phyloP scores from a whole-genome alignment of 2,113 vertebrate genomes.

The Elaphurus davidianus region DNA sequence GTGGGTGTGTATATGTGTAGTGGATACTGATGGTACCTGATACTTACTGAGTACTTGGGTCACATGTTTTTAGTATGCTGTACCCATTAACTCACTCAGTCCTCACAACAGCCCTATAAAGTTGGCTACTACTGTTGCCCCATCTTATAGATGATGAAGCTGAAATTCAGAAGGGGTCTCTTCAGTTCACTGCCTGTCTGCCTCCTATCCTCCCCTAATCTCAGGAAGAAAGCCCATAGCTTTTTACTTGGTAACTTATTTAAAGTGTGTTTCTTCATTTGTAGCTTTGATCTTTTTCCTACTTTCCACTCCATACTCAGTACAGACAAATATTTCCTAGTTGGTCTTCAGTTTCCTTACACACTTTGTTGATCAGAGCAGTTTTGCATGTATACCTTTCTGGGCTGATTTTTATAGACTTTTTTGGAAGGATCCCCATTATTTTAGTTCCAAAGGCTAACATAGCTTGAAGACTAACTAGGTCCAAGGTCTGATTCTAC shows the following conservation, averaged over 20 bases:
- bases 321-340: not conserved
- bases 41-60: not conserved
- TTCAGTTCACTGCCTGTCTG: not conserved
- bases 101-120: not conserved
- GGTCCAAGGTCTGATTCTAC: not conserved
- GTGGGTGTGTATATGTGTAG: not conserved
- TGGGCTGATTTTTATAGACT: not conserved
- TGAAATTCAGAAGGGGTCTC: not conserved
- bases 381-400: constrained; percentile 3
- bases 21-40: not conserved
- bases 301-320: not conserved
- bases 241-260: not conserved
- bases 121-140: not conserved
- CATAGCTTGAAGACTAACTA: not conserved
- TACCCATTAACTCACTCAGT: not conserved
- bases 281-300: not conserved
- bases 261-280: not conserved
- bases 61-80: not conserved
- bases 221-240: not conserved
- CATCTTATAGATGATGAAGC: not conserved
- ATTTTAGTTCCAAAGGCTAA: constrained; percentile 3
- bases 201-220: not conserved
- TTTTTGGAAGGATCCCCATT: not conserved
- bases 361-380: not conserved
- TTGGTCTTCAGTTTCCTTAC: not conserved